Percentiles rank a stretch among this genome's conserved stretches.
phyloP scores from a whole-genome alignment of 2,113 vertebrate genomes.

The Anhinga anhinga region DNA sequence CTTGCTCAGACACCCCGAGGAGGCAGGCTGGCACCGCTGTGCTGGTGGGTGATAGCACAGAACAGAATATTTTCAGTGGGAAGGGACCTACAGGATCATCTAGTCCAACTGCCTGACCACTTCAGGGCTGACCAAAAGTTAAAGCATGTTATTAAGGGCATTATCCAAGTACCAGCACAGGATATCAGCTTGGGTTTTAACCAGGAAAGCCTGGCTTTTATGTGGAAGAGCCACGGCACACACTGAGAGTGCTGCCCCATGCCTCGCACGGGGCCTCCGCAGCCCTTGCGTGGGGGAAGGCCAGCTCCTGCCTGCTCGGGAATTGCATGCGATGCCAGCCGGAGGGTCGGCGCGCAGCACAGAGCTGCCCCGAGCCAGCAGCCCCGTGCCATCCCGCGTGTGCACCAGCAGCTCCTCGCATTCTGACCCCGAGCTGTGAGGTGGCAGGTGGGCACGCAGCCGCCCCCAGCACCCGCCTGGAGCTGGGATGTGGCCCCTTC shows the following conservation, averaged over 20 bases:
- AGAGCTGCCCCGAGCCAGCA: not conserved
- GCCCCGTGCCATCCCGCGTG: fast-evolving
- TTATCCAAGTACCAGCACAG: not conserved
- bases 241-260: not conserved
- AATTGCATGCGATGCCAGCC: fast-evolving
- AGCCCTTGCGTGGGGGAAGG: fast-evolving
- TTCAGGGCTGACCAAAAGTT: not conserved
- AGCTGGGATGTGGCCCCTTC: not conserved
- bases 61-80: too few species aligned
- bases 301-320: not conserved
- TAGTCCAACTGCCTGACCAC: not conserved
- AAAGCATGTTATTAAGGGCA: not conserved
- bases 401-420: fast-evolving
- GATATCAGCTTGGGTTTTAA: not conserved
- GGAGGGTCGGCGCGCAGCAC: fast-evolving
- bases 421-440: too few species aligned
- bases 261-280: fast-evolving
- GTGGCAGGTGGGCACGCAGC: fast-evolving
- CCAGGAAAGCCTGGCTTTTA: not conserved
- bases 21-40: fast-evolving
- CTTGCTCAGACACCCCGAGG: not conserved
- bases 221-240: not conserved
- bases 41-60: fast-evolving
- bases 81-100: not conserved
- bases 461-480: not conserved